Evolutionary conservation across 2,113 vertebrate genomes (phyloP).

Genomic region (Riparia riparia): DNA sequence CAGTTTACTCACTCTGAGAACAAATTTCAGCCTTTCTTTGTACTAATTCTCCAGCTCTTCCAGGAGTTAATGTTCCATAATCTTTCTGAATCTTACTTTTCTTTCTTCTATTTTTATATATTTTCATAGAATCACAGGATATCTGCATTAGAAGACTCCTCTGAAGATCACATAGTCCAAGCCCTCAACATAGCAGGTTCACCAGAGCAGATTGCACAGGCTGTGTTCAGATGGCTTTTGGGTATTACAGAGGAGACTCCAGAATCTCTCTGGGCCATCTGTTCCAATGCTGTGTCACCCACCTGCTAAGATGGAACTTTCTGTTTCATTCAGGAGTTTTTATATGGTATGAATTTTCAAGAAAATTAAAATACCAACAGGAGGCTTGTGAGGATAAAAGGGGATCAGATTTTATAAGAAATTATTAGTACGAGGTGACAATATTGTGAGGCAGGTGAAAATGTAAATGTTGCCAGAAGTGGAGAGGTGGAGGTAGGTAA

Average conservation of each 20-base stretch:
- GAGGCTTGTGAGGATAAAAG: not conserved
- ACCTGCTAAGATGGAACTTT: not conserved
- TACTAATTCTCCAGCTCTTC: not conserved
- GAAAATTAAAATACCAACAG: not conserved
- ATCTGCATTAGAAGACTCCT: not conserved
- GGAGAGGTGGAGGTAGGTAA: not conserved
- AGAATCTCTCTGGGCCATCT: not conserved
- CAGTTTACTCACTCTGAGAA: not conserved
- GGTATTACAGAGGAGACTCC: not conserved
- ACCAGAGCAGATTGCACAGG: not conserved
- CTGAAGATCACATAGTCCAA: not conserved
- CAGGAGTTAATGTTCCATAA: not conserved
- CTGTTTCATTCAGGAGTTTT: not conserved
- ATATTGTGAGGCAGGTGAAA: not conserved
- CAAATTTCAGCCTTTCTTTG: not conserved
- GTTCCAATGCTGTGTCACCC: not conserved
- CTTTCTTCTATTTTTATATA: not conserved
- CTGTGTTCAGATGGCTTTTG: not conserved
- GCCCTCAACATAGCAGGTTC: fast-evolving
- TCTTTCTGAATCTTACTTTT: not conserved
- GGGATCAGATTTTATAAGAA: not conserved
- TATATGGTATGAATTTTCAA: not conserved
- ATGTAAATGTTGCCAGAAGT: not conserved
- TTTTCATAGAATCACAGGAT: not conserved
- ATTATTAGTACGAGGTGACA: not conserved